Conservation (phyloP, 2,888 invertebrate species). For the Drosophila testacea region DNA sequence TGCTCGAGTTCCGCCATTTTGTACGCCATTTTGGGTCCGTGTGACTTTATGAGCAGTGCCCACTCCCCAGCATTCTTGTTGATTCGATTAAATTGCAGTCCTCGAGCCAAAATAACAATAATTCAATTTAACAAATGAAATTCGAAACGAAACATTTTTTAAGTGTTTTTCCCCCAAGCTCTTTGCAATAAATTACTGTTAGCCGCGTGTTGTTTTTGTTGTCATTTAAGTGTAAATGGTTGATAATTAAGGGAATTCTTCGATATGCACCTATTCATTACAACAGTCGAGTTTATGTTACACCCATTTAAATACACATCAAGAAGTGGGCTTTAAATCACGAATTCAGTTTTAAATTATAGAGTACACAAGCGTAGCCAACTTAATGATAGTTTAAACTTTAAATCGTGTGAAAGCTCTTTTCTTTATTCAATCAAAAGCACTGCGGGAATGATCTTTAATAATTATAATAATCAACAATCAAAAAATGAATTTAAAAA, state of each 20-base stretch:
- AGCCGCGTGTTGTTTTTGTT: background rate
- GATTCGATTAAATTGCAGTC: constrained; percentile 38
- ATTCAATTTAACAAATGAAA: constrained; percentile 54
- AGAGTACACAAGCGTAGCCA: background rate
- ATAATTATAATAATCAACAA: too few species aligned
- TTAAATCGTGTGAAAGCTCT: background rate
- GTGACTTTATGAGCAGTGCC: constrained; percentile 18
- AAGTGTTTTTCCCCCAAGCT: background rate
- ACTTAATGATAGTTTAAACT: background rate
- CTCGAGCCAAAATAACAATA: constrained; percentile 21
- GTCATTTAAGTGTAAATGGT: constrained; percentile 11
- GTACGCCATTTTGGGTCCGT: constrained; percentile 41
- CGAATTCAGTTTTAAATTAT: constrained; percentile 2
- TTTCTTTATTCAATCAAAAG: too few species aligned
- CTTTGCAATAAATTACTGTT: constrained; percentile 32
- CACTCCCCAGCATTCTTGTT: constrained; percentile 27
- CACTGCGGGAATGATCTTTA: too few species aligned
- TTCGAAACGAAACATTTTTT: constrained; percentile 17
- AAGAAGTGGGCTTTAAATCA: background rate
- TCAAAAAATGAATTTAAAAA: too few species aligned
- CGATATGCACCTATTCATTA: constrained; percentile 16
- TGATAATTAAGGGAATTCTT: constrained; percentile 17
- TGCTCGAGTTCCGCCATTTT: constrained; percentile 44
- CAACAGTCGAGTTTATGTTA: background rate
- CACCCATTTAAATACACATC: background rate